A percentile compares a stretch with the other conserved stretches of the same genome.
phyloP scores from a whole-genome alignment of 1,140 invertebrate species.

The silkworm (Bombyx mori) region DNA sequence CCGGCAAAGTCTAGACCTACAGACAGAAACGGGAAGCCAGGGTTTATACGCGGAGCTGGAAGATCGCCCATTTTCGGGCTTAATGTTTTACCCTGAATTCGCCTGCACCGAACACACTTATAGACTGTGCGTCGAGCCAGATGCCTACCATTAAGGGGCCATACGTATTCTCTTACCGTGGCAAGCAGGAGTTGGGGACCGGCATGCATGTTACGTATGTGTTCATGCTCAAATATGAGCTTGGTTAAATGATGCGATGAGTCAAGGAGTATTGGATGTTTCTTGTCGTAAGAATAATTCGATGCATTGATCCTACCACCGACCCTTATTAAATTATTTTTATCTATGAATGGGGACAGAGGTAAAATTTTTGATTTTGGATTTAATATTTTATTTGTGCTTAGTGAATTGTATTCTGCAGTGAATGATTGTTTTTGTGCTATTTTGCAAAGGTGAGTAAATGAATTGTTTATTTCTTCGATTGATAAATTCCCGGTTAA shows the following conservation, averaged over 20 bases:
- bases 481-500: conserved; percentile 2
- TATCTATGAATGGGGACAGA: conserved; percentile 13
- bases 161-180: conserved; percentile 4
- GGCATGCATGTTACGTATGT: conserved; percentile 8
- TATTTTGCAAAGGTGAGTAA: conserved; percentile 1
- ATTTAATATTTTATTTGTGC: neutral
- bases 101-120: conserved; percentile 7
- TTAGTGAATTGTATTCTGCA: conserved; percentile 3
- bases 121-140: conserved; percentile 6
- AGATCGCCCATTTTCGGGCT: conserved; percentile 9
- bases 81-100: conserved; percentile 4
- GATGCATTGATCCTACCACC: conserved; percentile 13
- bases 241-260: conserved; percentile 10
- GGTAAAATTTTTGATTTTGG: neutral
- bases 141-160: conserved; percentile 11
- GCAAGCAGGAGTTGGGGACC: conserved; percentile 11
- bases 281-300: conserved; percentile 13
- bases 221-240: conserved; percentile 7
- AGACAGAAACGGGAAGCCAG: conserved; percentile 8
- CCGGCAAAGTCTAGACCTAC: conserved; percentile 27
- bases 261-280: conserved; percentile 15
- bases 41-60: conserved; percentile 22
- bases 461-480: conserved; percentile 7
- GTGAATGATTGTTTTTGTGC: conserved; percentile 8
- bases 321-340: conserved; percentile 11